Conservation (phyloP, 2,797 vertebrate species). For the Vireo griseus region DNA sequence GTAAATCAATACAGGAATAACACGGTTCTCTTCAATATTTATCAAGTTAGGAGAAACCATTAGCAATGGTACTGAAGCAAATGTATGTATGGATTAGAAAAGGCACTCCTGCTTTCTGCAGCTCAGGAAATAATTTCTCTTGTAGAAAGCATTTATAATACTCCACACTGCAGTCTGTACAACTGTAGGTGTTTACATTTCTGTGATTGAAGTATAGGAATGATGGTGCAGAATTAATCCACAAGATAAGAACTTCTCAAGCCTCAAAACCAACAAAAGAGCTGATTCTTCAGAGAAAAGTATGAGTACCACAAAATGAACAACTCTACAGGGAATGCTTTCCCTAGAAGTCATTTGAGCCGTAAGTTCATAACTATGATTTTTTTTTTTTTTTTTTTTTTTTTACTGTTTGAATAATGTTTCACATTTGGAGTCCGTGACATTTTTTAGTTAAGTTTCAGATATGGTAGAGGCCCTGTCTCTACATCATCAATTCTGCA, state of each 20-base stretch:
- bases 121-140: neutral
- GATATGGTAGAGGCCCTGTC: neutral
- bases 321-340: neutral
- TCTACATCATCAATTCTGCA: neutral
- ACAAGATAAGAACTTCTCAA: neutral
- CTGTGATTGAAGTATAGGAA: neutral
- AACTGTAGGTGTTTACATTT: neutral
- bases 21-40: neutral
- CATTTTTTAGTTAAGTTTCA: neutral
- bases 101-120: neutral
- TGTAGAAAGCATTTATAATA: neutral
- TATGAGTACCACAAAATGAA: neutral
- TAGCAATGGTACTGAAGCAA: neutral
- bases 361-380: neutral
- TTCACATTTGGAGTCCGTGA: neutral
- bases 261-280: neutral
- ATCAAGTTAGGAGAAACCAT: neutral
- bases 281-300: neutral
- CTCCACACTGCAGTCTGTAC: neutral
- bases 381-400: neutral
- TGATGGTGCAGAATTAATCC: neutral
- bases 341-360: neutral
- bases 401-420: neutral
- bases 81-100: neutral
- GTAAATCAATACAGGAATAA: neutral